phyloP scores from a whole-genome alignment of 2,888 invertebrate genomes.

The Morpho helenor region DNA sequence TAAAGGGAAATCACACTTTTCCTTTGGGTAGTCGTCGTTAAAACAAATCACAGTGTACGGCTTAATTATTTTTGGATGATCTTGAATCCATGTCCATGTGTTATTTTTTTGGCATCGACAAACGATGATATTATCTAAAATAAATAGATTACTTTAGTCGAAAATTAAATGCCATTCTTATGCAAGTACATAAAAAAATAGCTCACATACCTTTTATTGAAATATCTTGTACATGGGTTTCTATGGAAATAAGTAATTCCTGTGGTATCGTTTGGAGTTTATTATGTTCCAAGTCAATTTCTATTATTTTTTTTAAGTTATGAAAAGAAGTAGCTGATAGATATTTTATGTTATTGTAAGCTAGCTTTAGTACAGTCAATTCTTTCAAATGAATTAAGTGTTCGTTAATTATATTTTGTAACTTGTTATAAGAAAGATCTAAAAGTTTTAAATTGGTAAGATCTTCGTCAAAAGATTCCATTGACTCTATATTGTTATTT shows the following conservation, averaged over 20 bases:
- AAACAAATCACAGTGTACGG: conserved; percentile 53
- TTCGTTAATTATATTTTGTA: conserved; percentile 87
- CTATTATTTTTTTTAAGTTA: conserved; percentile 86
- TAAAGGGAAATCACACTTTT: conserved; percentile 82
- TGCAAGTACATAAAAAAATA: not conserved
- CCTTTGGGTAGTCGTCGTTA: conserved; percentile 64
- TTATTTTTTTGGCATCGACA: conserved; percentile 95
- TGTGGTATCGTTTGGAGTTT: conserved; percentile 89
- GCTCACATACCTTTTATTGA: conserved; percentile 85
- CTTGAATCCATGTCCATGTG: conserved; percentile 95
- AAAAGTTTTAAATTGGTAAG: conserved; percentile 87
- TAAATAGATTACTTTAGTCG: conserved; percentile 11
- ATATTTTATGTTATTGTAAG: conserved; percentile 90
- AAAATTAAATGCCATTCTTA: not conserved
- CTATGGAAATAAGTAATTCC: conserved; percentile 88
- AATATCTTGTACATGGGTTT: conserved; percentile 89
- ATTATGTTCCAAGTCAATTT: conserved; percentile 90
- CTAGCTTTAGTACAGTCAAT: conserved; percentile 87
- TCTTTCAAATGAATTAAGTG: conserved; percentile 88
- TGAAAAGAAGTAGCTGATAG: conserved; percentile 89
- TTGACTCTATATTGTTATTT: conserved; percentile 88
- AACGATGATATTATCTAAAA: conserved; percentile 90
- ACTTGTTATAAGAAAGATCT: conserved; percentile 90
- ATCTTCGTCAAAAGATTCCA: conserved; percentile 89
- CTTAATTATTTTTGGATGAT: conserved; percentile 83